Percentiles rank a stretch among this genome's conserved stretches.
Evolutionary conservation across 2,797 vertebrate genomes (phyloP).

Genomic region (Enteromius radiatus): DNA sequence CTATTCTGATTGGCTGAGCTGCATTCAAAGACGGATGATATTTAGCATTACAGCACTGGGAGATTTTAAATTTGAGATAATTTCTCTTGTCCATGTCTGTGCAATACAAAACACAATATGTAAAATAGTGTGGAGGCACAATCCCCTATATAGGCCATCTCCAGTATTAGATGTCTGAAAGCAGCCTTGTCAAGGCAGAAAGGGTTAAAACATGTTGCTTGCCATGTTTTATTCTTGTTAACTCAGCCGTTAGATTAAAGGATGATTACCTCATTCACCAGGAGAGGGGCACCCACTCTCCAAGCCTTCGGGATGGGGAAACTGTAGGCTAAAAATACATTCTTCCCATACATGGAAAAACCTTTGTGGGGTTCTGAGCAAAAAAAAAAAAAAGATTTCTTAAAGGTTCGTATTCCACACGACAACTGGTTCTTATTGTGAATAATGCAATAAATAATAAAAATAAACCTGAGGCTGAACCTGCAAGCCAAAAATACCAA

Average conservation of each 20-base stretch:
- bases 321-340: constrained; percentile 52
- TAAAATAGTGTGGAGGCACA: not conserved
- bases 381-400: constrained; percentile 39
- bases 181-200: not conserved
- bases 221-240: constrained; percentile 21
- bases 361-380: constrained; percentile 31
- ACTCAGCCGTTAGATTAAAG: constrained; percentile 33
- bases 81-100: not conserved
- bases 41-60: not conserved
- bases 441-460: constrained; percentile 1
- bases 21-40: not conserved
- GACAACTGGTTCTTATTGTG: constrained; percentile 12
- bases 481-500: constrained; percentile 11
- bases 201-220: not conserved
- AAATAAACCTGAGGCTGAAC: not conserved
- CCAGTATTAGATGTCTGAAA: not conserved
- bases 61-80: not conserved
- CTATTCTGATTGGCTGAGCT: not conserved
- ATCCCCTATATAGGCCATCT: not conserved
- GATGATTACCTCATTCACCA: constrained; percentile 49
- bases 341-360: constrained; percentile 59
- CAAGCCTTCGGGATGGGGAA: not conserved
- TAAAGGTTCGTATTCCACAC: constrained; percentile 10
- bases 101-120: not conserved
- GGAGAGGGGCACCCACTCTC: constrained; percentile 40